These are phyloP conservation scores for Dipus sagitta DNA, from an alignment of 2,797 vertebrate genomes.

Conservation along the genomic window DNA sequence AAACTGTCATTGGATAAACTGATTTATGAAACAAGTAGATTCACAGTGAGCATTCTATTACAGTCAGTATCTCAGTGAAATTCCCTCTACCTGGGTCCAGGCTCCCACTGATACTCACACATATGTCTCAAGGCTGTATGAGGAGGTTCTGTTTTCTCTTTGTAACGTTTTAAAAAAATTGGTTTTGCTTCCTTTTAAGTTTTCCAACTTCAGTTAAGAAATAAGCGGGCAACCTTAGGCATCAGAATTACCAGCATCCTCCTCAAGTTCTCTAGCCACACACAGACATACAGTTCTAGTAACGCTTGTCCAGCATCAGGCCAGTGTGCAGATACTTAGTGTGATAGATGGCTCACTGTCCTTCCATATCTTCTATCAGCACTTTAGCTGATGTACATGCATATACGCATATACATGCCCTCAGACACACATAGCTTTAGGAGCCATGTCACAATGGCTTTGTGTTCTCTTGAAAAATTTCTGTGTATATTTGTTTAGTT, in stretches of 20 bases:
- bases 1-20: constrained; percentile 44
- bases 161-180: background rate
- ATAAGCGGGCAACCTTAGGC: background rate
- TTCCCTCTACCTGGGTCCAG: background rate
- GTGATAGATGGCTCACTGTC: background rate
- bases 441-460: background rate
- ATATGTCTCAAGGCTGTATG: background rate
- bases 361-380: background rate
- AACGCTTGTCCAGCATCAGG: background rate
- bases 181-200: background rate
- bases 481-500: background rate
- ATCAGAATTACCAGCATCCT: background rate
- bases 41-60: background rate
- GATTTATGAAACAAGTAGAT: constrained; percentile 61
- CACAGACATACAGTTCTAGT: background rate
- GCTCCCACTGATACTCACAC: background rate
- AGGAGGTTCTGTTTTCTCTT: background rate
- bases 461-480: background rate
- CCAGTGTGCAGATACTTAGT: background rate
- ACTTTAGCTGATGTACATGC: accelerated
- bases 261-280: accelerated
- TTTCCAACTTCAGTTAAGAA: background rate
- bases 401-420: too few relatives aligned
- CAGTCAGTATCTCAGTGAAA: constrained; percentile 34
- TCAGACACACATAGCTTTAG: background rate